Conservation (phyloP, 2,113 vertebrate genomes). For the Hypanus sabinus region DNA sequence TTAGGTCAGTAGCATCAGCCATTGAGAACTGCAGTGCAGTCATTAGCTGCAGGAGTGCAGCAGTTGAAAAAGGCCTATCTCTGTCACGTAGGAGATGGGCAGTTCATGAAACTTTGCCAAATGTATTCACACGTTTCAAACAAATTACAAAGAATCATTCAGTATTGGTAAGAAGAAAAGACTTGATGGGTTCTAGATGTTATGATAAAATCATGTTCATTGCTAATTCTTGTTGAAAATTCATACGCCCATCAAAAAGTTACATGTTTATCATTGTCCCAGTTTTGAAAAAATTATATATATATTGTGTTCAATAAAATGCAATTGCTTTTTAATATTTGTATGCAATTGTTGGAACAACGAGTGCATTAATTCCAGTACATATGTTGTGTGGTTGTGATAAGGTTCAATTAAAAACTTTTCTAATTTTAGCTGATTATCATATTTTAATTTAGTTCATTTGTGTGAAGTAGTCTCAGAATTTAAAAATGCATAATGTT, state of each 20-base stretch:
- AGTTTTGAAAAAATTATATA: neutral
- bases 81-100: neutral
- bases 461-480: neutral
- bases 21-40: no score
- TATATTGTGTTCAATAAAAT: neutral
- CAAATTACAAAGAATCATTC: neutral
- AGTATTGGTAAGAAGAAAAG: neutral
- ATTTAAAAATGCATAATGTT: neutral
- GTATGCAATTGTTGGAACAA: neutral
- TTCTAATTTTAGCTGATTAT: neutral
- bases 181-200: neutral
- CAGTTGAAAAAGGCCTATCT: neutral
- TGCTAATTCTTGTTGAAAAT: no score
- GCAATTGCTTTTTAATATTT: neutral
- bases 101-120: neutral
- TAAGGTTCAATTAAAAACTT: neutral
- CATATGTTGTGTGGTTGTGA: neutral
- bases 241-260: neutral
- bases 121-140: neutral
- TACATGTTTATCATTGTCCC: neutral
- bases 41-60: neutral
- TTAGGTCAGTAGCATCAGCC: no score
- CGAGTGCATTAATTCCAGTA: neutral
- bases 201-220: neutral
- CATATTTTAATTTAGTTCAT: neutral